A percentile compares a stretch with the other conserved stretches of the same genome.
phyloP scores from a whole-genome alignment of 2,888 invertebrate genomes.

The Melanotus villosus region DNA sequence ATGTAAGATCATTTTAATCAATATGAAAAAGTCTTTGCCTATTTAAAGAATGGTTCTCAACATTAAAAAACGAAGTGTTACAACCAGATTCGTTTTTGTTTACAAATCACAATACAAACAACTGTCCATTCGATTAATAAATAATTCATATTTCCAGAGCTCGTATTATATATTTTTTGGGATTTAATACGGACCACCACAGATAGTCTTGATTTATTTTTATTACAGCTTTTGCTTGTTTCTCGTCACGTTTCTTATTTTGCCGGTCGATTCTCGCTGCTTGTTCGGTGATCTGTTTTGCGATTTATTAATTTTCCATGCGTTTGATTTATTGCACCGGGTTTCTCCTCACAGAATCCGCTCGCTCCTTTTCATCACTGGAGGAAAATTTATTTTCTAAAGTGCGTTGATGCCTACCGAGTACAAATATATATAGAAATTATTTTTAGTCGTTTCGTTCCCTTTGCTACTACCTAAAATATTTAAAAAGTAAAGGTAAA shows the following conservation, averaged over 20 bases:
- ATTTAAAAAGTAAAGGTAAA: background rate
- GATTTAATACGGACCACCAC: slow-evolving; percentile 31
- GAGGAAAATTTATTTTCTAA: slow-evolving; percentile 33
- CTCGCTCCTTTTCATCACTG: slow-evolving; percentile 27
- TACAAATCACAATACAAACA: slow-evolving; percentile 7
- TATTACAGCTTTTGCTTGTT: slow-evolving; percentile 55
- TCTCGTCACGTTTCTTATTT: slow-evolving; percentile 60
- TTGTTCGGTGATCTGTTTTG: slow-evolving; percentile 57
- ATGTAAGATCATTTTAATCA: too few species aligned
- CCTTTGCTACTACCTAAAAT: background rate
- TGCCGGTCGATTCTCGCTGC: slow-evolving; percentile 54
- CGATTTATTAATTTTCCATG: slow-evolving; percentile 59
- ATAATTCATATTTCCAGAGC: slow-evolving; percentile 41
- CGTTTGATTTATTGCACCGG: slow-evolving; percentile 53
- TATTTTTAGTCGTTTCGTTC: background rate
- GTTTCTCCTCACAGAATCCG: slow-evolving; percentile 19
- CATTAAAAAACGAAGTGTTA: too few species aligned
- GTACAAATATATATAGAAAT: background rate
- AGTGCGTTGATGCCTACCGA: background rate
- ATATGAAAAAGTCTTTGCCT: too few species aligned
- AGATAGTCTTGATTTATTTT: slow-evolving; percentile 56
- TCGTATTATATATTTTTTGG: slow-evolving; percentile 31
- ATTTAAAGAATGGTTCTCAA: too few species aligned
- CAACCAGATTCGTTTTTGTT: too few species aligned
- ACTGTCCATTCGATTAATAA: slow-evolving; percentile 22